phyloP scores from a whole-genome alignment of 1,140 invertebrate species.

The Oryzaephilus surinamensis region DNA sequence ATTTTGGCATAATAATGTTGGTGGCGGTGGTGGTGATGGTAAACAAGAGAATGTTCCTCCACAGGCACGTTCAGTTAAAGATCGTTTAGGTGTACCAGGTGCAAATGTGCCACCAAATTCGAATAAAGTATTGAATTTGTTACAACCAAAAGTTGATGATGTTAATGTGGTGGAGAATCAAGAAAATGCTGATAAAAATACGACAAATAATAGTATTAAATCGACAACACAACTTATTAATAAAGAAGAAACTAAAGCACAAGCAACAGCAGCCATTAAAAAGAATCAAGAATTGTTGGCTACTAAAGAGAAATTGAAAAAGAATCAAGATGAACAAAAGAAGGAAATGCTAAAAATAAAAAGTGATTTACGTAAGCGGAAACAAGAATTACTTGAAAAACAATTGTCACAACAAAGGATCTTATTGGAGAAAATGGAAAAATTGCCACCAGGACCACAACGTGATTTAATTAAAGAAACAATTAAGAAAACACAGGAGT shows the following conservation, averaged over 20 bases:
- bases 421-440: slow-evolving; percentile 63
- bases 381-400: slow-evolving; percentile 67
- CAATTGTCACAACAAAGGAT: slow-evolving; percentile 67
- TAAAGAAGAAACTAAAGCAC: slow-evolving; percentile 33
- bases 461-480: slow-evolving; percentile 57
- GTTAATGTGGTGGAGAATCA: slow-evolving; percentile 23
- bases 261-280: slow-evolving; percentile 47
- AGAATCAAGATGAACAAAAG: slow-evolving; percentile 54
- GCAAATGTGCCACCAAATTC: slow-evolving; percentile 38
- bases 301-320: slow-evolving; percentile 49
- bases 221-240: slow-evolving; percentile 20
- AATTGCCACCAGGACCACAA: slow-evolving; percentile 48
- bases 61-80: slow-evolving; percentile 39
- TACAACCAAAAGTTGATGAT: slow-evolving; percentile 39
- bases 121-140: slow-evolving; percentile 37
- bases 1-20: slow-evolving; percentile 57
- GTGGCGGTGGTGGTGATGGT: slow-evolving; percentile 15
- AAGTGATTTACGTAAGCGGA: slow-evolving; percentile 61
- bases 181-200: slow-evolving; percentile 15
- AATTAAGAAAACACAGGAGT: slow-evolving; percentile 63
- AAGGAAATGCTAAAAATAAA: slow-evolving; percentile 61
- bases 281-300: slow-evolving; percentile 52
- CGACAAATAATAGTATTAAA: slow-evolving; percentile 21
- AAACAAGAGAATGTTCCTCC: slow-evolving; percentile 51
- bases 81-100: slow-evolving; percentile 39